Evolutionary conservation across 2,113 vertebrate species (phyloP).

Genomic region (Orientallactaga bullata): DNA sequence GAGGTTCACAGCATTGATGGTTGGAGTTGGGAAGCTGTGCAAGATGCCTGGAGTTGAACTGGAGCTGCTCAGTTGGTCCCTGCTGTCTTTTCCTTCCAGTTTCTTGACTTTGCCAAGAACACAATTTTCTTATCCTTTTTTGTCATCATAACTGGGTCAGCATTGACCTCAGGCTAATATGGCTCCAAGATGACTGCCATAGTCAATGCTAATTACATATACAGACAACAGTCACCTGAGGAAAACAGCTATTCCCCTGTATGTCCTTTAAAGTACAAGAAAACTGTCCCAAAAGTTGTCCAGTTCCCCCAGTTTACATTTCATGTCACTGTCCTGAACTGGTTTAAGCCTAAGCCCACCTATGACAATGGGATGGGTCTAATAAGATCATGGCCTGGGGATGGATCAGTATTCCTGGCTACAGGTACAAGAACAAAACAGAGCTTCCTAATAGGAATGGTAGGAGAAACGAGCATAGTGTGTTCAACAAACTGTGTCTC

Average conservation of each 20-base stretch:
- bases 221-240: not conserved
- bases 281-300: conserved; percentile 10
- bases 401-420: not conserved
- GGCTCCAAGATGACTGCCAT: conserved; percentile 16
- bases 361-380: not conserved
- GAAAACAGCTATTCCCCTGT: conserved; percentile 30
- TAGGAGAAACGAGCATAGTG: not conserved
- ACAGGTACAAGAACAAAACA: conserved; percentile 20
- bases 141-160: conserved; percentile 15
- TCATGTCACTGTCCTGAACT: conserved; percentile 15
- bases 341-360: not conserved
- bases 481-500: not conserved
- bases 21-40: no score
- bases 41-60: no score
- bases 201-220: conserved; percentile 33
- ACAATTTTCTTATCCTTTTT: not conserved
- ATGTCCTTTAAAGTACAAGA: not conserved
- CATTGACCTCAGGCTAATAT: conserved; percentile 34
- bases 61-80: no score
- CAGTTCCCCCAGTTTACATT: not conserved
- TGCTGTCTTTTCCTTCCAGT: no score
- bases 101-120: conserved; percentile 24
- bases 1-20: no score
- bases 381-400: not conserved
- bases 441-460: not conserved